Base-by-base conservation (phyloP, 2,113 vertebrate species). In the Phalacrocorax carbo region DNA sequence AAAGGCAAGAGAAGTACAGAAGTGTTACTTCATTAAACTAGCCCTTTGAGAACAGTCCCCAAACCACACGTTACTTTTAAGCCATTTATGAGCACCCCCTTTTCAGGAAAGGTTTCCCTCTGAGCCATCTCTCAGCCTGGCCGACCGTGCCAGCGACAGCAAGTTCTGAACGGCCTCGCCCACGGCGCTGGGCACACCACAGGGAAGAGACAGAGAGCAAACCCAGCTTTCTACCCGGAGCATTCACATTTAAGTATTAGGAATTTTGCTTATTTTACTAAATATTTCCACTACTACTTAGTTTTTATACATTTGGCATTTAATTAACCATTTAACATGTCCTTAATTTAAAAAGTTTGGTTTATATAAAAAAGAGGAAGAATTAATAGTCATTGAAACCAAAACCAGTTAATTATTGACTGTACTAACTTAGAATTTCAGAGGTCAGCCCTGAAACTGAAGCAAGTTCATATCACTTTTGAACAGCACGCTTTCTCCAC, bases 1-100 rank as follows among this genome's bases (percentile, higher is more conserved):
- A 88, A 88, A 84, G 94, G 98, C 81, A 97, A 98, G 82, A 96
- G 93, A 88, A 94, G 92, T 89, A 97, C 88, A 93, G 81, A 75
- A 88, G 61, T 64, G 75, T 96, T 83, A 96, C 78, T 93, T n/a
- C 52, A 49, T 71, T 80, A 46, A 90, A 51, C 15, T 44, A 66
- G 66, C 44, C 19, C 54, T 51, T 36, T 51, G 32, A 80, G 69
- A 91, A 83, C 78, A 92, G 86, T 21, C n/a, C 76, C 75, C 82
- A 83, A 8, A 82, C 23, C 84, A 44, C 78, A 82, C 42, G 7
- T 34, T 75, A 32, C 75, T 49, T 42, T 5, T 34, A 44, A 52
- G 11, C 10, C 82, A 69, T 30, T 32, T 71, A 34, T 60, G 0
- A 40, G 26, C 38, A n/a, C 10, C 15, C 36, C 26, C 11, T 40